phyloP scores from a whole-genome alignment of 2,113 vertebrate genomes.

The Apeltes quadracus region DNA sequence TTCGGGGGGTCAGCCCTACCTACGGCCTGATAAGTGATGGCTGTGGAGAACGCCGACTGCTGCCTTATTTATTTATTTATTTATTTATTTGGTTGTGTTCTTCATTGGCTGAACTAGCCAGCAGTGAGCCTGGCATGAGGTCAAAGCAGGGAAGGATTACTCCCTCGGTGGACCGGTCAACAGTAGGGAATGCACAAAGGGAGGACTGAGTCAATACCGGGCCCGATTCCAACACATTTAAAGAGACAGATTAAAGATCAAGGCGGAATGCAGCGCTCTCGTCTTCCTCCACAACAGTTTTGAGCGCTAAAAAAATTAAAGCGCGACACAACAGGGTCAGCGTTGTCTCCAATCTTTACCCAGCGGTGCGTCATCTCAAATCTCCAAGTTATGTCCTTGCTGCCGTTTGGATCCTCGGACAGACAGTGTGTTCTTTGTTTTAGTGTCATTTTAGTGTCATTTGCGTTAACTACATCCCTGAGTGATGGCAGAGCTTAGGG shows the following conservation, averaged over 20 bases:
- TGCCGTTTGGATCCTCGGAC: conserved; percentile 14
- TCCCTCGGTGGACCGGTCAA: conserved; percentile 69
- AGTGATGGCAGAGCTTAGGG: conserved; percentile 66
- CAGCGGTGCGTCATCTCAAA: conserved; percentile 24
- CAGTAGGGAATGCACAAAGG: conserved; percentile 63
- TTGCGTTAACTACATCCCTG: conserved; percentile 78
- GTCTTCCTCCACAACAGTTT: conserved; percentile 34
- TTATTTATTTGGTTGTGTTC: conserved; percentile 77
- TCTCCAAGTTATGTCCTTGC: not conserved
- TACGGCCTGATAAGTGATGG: conserved; percentile 77
- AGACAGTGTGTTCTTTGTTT: conserved; percentile 60
- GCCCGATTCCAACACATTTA: conserved; percentile 65
- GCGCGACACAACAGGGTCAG: not conserved
- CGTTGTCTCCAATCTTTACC: not conserved
- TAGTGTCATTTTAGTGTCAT: conserved; percentile 54
- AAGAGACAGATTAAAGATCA: conserved; percentile 69
- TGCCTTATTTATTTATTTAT: conserved; percentile 69
- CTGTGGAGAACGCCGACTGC: conserved; percentile 78
- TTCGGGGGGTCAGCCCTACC: conserved; percentile 76
- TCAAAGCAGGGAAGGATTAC: conserved; percentile 76
- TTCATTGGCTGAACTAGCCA: conserved; percentile 70
- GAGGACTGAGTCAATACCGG: conserved; percentile 74
- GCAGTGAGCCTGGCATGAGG: conserved; percentile 75
- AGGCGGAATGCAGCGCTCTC: conserved; percentile 52
- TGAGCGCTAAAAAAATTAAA: conserved; percentile 20